phyloP scores from a whole-genome alignment of 1,140 invertebrate genomes.

The Helicorthomorpha holstii region DNA sequence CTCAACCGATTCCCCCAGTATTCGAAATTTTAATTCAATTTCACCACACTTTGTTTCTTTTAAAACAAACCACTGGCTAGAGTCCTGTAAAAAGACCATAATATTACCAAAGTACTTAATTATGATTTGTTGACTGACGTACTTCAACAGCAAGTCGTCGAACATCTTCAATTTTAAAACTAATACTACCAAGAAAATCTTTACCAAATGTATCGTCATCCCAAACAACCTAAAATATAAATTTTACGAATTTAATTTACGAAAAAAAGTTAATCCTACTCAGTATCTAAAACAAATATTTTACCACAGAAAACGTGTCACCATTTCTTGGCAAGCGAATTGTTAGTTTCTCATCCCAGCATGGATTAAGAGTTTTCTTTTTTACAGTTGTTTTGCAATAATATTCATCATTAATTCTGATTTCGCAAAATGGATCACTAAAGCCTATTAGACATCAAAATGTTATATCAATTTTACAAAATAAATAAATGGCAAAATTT shows the following conservation, averaged over 20 bases:
- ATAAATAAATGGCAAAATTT: background rate
- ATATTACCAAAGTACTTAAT: too few relatives aligned
- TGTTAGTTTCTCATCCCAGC: constrained; percentile 37
- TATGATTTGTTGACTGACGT: background rate
- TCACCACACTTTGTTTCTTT: constrained; percentile 26
- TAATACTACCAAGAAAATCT: constrained; percentile 35
- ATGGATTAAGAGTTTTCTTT: constrained; percentile 37
- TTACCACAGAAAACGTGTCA: constrained; percentile 32
- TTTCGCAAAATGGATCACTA: constrained; percentile 37
- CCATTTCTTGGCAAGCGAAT: constrained; percentile 28
- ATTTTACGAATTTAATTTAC: background rate
- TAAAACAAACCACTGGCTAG: constrained; percentile 25
- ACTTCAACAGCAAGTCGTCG: constrained; percentile 26
- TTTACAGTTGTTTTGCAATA: constrained; percentile 36
- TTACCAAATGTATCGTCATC: constrained; percentile 37
- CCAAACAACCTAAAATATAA: constrained; percentile 28
- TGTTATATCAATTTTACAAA: background rate
- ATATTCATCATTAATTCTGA: constrained; percentile 32
- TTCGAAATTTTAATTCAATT: constrained; percentile 27
- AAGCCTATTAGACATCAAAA: constrained; percentile 19
- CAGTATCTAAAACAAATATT: background rate
- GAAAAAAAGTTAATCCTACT: background rate
- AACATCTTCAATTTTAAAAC: constrained; percentile 30
- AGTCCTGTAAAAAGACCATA: constrained; percentile 15
- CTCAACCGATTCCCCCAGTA: constrained; percentile 24